phyloP scores from a whole-genome alignment of 2,888 invertebrate genomes.

The Adela reaumurella region DNA sequence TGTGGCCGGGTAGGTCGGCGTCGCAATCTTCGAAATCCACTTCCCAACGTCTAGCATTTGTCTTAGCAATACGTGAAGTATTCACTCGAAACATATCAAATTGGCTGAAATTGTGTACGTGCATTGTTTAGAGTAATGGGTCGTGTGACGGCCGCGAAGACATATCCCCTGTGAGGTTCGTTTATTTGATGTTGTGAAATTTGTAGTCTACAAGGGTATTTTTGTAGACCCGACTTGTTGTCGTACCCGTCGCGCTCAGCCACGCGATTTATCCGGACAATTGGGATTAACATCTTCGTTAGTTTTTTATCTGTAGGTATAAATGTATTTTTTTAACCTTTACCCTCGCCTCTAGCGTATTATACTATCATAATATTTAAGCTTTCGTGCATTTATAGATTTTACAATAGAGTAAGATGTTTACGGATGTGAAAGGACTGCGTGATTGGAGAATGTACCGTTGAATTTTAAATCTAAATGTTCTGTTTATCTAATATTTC shows the following conservation, averaged over 20 bases:
- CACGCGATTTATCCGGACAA: too few relatives aligned
- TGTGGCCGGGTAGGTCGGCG: conserved; percentile 48
- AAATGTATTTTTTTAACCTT: neutral
- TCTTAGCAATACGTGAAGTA: neutral
- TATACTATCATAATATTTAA: neutral
- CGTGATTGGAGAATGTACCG: too few relatives aligned
- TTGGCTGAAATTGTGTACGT: neutral
- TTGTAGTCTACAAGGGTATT: neutral
- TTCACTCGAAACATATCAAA: neutral
- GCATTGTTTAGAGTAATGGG: neutral
- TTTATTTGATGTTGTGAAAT: neutral
- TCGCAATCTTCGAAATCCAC: conserved; percentile 27
- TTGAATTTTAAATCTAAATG: too few relatives aligned
- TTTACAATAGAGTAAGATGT: neutral
- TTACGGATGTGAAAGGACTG: too few relatives aligned
- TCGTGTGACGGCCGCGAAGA: neutral
- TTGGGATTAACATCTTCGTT: too few relatives aligned
- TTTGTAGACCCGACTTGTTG: neutral
- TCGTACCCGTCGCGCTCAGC: too few relatives aligned
- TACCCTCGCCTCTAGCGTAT: neutral
- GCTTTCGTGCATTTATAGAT: neutral
- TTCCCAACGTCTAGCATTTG: too few relatives aligned
- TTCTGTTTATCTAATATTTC: too few relatives aligned
- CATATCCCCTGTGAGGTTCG: too few relatives aligned
- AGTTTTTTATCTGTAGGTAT: neutral